Conservation (phyloP, 2,888 invertebrate genomes). For the Plemyria rubiginata region DNA sequence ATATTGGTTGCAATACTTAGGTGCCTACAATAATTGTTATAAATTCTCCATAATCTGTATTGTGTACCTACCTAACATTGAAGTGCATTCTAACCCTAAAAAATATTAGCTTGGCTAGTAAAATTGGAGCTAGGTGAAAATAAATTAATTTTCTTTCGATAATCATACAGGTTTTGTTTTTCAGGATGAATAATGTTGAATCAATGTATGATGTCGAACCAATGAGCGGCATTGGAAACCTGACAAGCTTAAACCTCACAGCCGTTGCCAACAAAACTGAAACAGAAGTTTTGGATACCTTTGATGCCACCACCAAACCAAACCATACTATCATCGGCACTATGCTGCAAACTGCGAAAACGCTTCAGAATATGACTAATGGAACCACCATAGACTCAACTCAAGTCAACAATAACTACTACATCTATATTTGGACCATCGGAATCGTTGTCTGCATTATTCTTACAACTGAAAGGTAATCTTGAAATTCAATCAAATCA, state of each 20-base stretch:
- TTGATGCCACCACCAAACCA: constrained; percentile 40
- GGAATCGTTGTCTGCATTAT: constrained; percentile 85
- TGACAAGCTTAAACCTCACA: constrained; percentile 27
- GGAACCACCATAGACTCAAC: constrained; percentile 48
- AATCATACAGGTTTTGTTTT: constrained; percentile 36
- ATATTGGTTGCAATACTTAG: no score
- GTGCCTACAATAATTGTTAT: no score
- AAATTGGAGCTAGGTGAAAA: no score
- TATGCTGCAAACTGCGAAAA: constrained; percentile 58
- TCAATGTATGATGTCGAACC: constrained; percentile 31
- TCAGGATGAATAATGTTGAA: constrained; percentile 78
- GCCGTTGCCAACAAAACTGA: constrained; percentile 36
- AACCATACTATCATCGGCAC: constrained; percentile 64
- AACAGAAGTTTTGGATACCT: constrained; percentile 17
- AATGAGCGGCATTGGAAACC: constrained; percentile 14
- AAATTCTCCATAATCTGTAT: no score
- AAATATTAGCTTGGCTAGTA: no score
- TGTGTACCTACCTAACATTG: no score
- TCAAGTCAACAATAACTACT: constrained; percentile 60
- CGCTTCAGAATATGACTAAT: constrained; percentile 59
- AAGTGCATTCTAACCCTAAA: no score
- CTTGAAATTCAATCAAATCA: constrained; percentile 3
- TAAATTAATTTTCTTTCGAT: no score
- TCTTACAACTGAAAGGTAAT: constrained; percentile 83
- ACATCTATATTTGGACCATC: constrained; percentile 85